Percentiles rank a stretch among this genome's conserved stretches.
phyloP scores from a whole-genome alignment of 2,797 vertebrate genomes.

The Ambastaia sidthimunki region DNA sequence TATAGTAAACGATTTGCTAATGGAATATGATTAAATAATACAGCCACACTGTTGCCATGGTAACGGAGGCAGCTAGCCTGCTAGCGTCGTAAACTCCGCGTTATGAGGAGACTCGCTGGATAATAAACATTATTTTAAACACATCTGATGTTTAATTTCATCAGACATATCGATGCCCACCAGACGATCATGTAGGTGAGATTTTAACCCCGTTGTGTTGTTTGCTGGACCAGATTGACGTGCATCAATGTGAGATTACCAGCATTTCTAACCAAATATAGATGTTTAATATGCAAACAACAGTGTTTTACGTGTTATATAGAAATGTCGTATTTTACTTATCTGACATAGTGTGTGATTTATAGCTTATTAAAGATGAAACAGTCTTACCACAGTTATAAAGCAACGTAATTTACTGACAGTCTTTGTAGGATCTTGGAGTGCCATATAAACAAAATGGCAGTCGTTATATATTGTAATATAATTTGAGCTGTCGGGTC shows the following conservation, averaged over 20 bases:
- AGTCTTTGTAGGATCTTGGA: background rate
- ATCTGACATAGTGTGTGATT: too few relatives aligned
- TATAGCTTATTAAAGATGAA: too few relatives aligned
- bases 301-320: background rate
- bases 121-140: background rate
- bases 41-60: slow-evolving; percentile 16
- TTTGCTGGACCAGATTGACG: slow-evolving; percentile 10
- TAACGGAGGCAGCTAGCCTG: slow-evolving; percentile 43
- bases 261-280: too few relatives aligned
- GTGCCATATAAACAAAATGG: background rate
- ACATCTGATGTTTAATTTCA: too few relatives aligned
- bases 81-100: slow-evolving; percentile 20
- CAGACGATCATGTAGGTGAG: slow-evolving; percentile 16
- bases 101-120: background rate
- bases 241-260: slow-evolving; percentile 1
- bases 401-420: background rate
- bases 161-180: too few relatives aligned
- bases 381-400: background rate
- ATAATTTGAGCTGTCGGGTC: too few relatives aligned
- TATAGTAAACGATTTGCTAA: background rate
- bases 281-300: background rate
- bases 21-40: background rate
- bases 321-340: too few relatives aligned
- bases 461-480: background rate
- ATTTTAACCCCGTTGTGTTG: background rate